Percentiles rank a stretch among this genome's conserved stretches.
These are phyloP conservation scores for Urechis unicinctus DNA, from an alignment of 2,888 invertebrate genomes.

Conservation along the genomic window DNA sequence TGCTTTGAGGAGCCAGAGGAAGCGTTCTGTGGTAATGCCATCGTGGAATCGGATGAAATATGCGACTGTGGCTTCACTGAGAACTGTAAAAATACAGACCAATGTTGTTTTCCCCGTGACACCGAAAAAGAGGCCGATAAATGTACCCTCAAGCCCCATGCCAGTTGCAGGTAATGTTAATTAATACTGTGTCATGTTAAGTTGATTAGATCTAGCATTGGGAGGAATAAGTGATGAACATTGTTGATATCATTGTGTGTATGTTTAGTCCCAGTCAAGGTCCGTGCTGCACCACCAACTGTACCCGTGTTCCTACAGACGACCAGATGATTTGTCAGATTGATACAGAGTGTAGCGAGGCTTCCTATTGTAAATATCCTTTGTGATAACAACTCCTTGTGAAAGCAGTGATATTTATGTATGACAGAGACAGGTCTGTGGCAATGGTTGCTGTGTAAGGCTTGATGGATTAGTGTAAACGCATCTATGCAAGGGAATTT, in stretches of 20 bases:
- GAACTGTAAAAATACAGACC: conserved; percentile 61
- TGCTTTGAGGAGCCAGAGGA: conserved; percentile 83
- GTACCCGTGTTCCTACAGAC: conserved; percentile 3
- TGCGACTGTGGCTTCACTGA: conserved; percentile 97
- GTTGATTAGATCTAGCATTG: too few relatives aligned
- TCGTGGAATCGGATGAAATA: conserved; percentile 92
- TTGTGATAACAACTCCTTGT: too few relatives aligned
- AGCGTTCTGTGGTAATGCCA: conserved; percentile 98
- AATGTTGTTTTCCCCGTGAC: conserved; percentile 65
- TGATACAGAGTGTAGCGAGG: conserved; percentile 73
- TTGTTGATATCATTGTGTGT: background rate
- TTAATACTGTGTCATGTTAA: too few relatives aligned
- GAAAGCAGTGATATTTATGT: too few relatives aligned
- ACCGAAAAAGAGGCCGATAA: conserved; percentile 25
- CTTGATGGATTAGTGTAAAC: too few relatives aligned
- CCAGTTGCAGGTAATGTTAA: conserved; percentile 15
- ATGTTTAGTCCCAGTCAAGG: conserved; percentile 85
- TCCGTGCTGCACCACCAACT: conserved; percentile 78
- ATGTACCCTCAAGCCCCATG: conserved; percentile 9
- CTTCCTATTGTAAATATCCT: conserved; percentile 61
- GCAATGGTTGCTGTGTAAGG: too few relatives aligned
- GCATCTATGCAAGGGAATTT: too few relatives aligned
- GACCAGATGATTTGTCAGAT: conserved; percentile 73
- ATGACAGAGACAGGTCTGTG: too few relatives aligned
- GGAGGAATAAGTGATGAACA: too few relatives aligned